A percentile compares a stretch with the other conserved stretches of the same genome.
These are phyloP conservation scores for Tetraodon nigroviridis DNA, from an alignment of 2,113 vertebrate species.

Conservation along the genomic window DNA sequence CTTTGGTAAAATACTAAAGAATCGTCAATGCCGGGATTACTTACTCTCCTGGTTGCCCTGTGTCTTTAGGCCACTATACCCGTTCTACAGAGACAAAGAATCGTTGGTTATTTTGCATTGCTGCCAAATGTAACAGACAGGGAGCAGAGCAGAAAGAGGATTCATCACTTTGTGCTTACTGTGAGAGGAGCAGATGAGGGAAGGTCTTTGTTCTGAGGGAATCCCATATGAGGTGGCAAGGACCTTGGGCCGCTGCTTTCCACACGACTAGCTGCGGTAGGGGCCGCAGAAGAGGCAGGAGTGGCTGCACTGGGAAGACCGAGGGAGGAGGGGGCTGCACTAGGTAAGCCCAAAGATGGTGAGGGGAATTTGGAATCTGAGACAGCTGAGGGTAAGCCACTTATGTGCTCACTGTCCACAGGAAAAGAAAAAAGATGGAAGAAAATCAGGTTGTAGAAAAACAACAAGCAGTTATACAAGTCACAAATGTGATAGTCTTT, in stretches of 20 bases:
- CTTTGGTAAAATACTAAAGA: neutral
- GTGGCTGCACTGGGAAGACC: constrained; percentile 59
- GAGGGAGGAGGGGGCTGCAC: constrained; percentile 57
- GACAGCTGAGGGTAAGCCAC: constrained; percentile 54
- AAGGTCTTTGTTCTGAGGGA: constrained; percentile 65
- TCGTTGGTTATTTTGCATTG: neutral
- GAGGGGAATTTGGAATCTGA: constrained; percentile 69
- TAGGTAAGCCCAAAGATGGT: constrained; percentile 69
- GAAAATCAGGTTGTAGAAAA: neutral
- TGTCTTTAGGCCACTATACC: constrained; percentile 79
- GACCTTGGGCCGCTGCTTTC: constrained; percentile 54
- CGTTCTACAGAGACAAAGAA: constrained; percentile 77
- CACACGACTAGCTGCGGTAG: constrained; percentile 40
- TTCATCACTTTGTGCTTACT: constrained; percentile 26
- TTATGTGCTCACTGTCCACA: constrained; percentile 67
- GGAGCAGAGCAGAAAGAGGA: neutral
- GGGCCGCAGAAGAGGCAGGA: constrained; percentile 48
- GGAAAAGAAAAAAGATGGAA: neutral
- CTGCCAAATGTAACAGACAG: neutral
- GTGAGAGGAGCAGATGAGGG: constrained; percentile 50
- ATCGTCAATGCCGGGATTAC: constrained; percentile 48
- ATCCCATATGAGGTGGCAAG: constrained; percentile 62
- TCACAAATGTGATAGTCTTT: neutral
- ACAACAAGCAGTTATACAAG: neutral
- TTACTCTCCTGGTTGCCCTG: constrained; percentile 84